A percentile compares a stretch with the other conserved stretches of the same genome.
Conservation (phyloP, 2,797 vertebrate genomes). For the Anisognathus igniventris region DNA sequence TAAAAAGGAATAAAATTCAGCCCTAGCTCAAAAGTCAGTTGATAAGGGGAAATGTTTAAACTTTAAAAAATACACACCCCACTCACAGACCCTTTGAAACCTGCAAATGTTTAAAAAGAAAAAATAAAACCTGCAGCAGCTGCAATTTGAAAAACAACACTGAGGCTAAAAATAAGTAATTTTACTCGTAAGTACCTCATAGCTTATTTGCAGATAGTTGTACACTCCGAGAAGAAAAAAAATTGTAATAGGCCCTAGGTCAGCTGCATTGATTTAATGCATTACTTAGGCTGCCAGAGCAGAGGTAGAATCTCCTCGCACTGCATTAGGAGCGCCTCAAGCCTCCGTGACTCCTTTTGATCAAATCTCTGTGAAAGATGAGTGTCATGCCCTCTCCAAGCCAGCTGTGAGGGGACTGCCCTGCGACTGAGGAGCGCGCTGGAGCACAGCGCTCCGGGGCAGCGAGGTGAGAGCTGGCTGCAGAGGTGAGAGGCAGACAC, state of each 20-base stretch:
- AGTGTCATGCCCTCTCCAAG: conserved; percentile 88
- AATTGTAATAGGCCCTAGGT: conserved; percentile 76
- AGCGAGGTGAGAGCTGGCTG: conserved; percentile 77
- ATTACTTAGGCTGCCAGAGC: conserved; percentile 79
- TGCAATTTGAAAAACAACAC: conserved; percentile 14
- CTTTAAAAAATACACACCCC: not conserved
- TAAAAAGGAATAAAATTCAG: conserved; percentile 55
- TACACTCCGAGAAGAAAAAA: conserved; percentile 17
- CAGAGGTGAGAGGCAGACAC: conserved; percentile 83
- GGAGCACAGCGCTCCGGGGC: conserved; percentile 65
- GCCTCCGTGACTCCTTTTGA: conserved; percentile 91
- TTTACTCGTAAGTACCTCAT: conserved; percentile 2
- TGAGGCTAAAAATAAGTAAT: not conserved
- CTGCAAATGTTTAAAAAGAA: not conserved
- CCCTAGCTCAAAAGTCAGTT: not conserved
- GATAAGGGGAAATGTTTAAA: conserved; percentile 18
- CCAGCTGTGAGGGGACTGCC: conserved; percentile 90
- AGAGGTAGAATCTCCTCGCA: conserved; percentile 78
- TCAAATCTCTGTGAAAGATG: conserved; percentile 95
- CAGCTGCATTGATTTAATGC: conserved; percentile 88
- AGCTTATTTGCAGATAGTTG: conserved; percentile 62
- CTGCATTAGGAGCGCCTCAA: conserved; percentile 85
- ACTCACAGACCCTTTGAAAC: not conserved
- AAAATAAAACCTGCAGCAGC: not conserved
- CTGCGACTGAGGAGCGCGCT: conserved; percentile 81